These are phyloP conservation scores for Brachymystax lenok DNA, from an alignment of 2,797 vertebrate species.

Conservation along the genomic window DNA sequence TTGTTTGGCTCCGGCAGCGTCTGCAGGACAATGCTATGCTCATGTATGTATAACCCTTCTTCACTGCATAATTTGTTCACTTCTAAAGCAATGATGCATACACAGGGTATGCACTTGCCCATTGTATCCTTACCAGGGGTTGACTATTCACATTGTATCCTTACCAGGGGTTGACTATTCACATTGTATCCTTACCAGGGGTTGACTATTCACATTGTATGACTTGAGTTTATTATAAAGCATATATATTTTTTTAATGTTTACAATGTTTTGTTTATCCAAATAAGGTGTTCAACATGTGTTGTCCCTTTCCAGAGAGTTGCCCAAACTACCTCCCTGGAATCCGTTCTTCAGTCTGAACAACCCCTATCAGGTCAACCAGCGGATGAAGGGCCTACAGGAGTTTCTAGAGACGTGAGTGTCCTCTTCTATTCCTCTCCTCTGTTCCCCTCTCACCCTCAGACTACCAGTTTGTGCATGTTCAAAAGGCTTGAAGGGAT, in stretches of 20 bases:
- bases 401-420: constrained; percentile 90
- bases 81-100: background rate
- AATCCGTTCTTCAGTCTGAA: constrained; percentile 90
- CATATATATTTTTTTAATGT: too few relatives aligned
- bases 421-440: background rate
- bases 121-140: too few relatives aligned
- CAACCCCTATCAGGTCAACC: constrained; percentile 82
- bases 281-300: background rate
- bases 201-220: too few relatives aligned
- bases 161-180: too few relatives aligned
- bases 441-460: background rate
- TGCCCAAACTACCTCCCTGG: constrained; percentile 90
- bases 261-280: too few relatives aligned
- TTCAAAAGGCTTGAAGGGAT: too few relatives aligned
- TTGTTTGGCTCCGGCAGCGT: constrained; percentile 91
- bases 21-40: constrained; percentile 87
- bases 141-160: too few relatives aligned
- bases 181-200: too few relatives aligned
- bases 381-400: constrained; percentile 88
- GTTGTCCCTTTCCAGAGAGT: constrained; percentile 68
- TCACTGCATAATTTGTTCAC: background rate
- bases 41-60: constrained; percentile 77
- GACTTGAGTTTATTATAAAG: too few relatives aligned
- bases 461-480: too few relatives aligned
- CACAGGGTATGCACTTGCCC: background rate